Evolutionary conservation across 2,888 invertebrate genomes (phyloP), one percentile per base, ranked within the genome.

Genomic region (Sialis lutaria): DNA sequence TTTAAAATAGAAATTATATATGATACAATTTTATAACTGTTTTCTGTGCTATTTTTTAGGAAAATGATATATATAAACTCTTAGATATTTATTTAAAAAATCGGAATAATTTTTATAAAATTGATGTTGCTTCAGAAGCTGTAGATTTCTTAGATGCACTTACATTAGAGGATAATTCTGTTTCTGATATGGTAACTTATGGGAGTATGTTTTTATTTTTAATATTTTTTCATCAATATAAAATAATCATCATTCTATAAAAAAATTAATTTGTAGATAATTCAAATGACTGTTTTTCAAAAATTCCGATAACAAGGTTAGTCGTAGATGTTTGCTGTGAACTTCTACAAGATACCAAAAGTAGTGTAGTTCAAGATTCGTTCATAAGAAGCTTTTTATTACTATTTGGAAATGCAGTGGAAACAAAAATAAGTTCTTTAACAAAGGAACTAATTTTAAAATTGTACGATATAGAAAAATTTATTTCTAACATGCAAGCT

Each of bases 61-160:
- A 59, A 6, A 53, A 57, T 6, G 61, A 62, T 51, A 56, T 71
- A 53, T 56, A 67, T 2, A 65, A 61, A 8, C 63, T 70, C 1
- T 70, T 74, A 55, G 65, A 67, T 5, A 69, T 72, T 40, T 61
- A 75, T 54, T 62, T 74, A 53, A 67, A 68, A 1, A 67, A 73
- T 51, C 67, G 76, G 44, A 72, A 73, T 37, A 74, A 73, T 40
- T 70, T 67, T 58, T 67, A 72, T 51, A 73, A 72, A 46, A 75
- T 79, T 47, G 79, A 79, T 56, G 65, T 68, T 40, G 72, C 70
- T 39, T 71, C 69, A 49, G 74, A 78, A 49, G 79, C 77, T 13
- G 66, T 76, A 7, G 78, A 78, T 61, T 69, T 75, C 31, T 66
- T 75, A 49, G 69, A 69, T 45, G 62, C 56, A 35, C 22, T 45